Base-by-base conservation (phyloP, 2,797 vertebrate genomes). In the Apodemus agrarius region DNA sequence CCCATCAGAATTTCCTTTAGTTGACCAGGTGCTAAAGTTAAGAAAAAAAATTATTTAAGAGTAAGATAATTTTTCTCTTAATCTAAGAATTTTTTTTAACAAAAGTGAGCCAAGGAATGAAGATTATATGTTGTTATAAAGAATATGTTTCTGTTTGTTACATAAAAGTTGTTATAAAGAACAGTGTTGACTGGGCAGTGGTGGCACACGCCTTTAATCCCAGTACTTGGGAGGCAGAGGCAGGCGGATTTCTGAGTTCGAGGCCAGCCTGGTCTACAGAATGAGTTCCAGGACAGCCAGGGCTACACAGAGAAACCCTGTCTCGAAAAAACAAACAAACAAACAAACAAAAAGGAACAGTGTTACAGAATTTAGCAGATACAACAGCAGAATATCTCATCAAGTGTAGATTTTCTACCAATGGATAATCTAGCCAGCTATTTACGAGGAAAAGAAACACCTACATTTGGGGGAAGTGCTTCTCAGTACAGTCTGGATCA, bases 1-100 rank as follows among this genome's bases (percentile, higher is more conserved):
- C 79, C 61, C 16, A 17, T 83, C 7, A 78, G 59, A 34, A 54
- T 90, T 88, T 92, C 29, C 49, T 17, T 85, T 82, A 90, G 67
- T 61, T 85, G 65, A 81, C 43, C 26, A 81, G 65, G 4, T 89
- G 29, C 84, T 16, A 72, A 89, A 59, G 3, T 87, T 2, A 95
- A 92, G 26, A 82, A n/a, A 94, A 79, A 88, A 16, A 89, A 93
- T 86, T 72, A 65, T 90, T 72, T 94, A 43, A 90, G 87, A 94
- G 78, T 69, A 19, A 88, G 21, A 76, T 11, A 52, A 78, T 46
- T 49, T 85, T 40, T 61, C 79, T 22, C 37, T 81, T 14, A 40
- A 63, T 19, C n/a, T 72, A 43, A 84, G 92, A 89, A 37, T 78
- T 43, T 43, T 49, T 93, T 94, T 72, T 83, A 84, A 88, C 1